Percentiles rank a stretch among this genome's conserved stretches.
These are phyloP conservation scores for Aspidiotus rigidus DNA, from an alignment of 2,888 invertebrate species.

Conservation along the genomic window DNA sequence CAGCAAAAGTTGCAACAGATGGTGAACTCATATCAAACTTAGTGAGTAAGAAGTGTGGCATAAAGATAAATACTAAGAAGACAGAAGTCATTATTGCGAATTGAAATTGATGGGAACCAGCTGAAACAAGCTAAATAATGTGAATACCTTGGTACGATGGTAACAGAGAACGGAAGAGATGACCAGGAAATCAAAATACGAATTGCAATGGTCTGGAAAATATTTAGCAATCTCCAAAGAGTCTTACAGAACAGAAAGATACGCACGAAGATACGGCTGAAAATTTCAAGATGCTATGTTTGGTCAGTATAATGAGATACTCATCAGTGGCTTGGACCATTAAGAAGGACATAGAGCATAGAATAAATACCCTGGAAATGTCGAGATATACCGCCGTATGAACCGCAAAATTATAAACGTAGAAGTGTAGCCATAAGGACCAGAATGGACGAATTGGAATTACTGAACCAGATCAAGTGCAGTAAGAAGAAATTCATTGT, in stretches of 20 bases:
- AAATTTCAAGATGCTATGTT: too few relatives aligned
- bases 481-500: too few relatives aligned
- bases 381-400: slow-evolving; percentile 1
- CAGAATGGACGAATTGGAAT: too few relatives aligned
- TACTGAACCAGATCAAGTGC: too few relatives aligned
- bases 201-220: too few relatives aligned
- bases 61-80: neutral
- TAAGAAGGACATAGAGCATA: neutral
- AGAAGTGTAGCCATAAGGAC: too few relatives aligned
- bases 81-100: neutral
- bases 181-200: neutral
- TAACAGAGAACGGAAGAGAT: neutral
- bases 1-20: neutral
- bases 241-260: too few relatives aligned
- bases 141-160: neutral
- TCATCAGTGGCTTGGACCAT: slow-evolving; percentile 6
- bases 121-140: neutral
- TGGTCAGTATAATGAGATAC: slow-evolving; percentile 1
- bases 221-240: neutral
- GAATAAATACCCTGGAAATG: neutral
- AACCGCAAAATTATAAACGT: too few relatives aligned
- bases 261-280: neutral
- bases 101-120: neutral
- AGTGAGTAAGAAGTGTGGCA: neutral
- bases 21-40: neutral